Conservation (phyloP, 2,888 invertebrate genomes). For the Amphipoea lucens region DNA sequence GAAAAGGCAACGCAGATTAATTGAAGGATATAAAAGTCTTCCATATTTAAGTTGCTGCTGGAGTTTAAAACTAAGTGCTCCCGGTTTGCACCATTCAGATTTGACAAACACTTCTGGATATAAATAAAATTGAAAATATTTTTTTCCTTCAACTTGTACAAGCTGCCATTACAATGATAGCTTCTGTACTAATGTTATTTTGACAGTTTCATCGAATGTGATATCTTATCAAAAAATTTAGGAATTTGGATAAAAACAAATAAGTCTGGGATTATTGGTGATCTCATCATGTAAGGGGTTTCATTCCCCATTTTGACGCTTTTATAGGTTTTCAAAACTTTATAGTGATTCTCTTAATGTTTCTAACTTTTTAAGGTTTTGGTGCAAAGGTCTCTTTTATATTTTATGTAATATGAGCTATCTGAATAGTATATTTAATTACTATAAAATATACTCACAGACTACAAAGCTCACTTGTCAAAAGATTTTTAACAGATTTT, state of each 20-base stretch:
- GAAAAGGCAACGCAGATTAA: not conserved
- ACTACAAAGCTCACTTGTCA: not conserved
- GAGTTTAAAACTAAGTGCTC: not conserved
- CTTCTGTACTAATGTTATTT: not conserved
- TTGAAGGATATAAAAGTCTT: not conserved
- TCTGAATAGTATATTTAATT: not conserved
- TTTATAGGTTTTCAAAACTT: not conserved
- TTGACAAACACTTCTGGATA: not conserved
- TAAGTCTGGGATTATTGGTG: not conserved
- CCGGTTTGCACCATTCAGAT: not conserved
- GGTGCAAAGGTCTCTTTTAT: not conserved
- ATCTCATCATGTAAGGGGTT: not conserved
- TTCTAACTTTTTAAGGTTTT: not conserved
- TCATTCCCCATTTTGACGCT: not conserved
- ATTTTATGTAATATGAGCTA: conserved; percentile 2
- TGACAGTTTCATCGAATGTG: not conserved
- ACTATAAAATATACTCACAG: not conserved
- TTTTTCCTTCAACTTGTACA: not conserved
- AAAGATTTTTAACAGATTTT: not conserved
- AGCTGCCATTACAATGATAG: not conserved
- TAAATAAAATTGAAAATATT: no score
- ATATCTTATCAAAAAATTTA: not conserved
- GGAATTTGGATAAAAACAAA: conserved; percentile 7
- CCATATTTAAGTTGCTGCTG: not conserved
- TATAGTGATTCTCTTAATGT: not conserved